phyloP scores from a whole-genome alignment of 1,140 invertebrate species.

The Neodiprion fabricii region DNA sequence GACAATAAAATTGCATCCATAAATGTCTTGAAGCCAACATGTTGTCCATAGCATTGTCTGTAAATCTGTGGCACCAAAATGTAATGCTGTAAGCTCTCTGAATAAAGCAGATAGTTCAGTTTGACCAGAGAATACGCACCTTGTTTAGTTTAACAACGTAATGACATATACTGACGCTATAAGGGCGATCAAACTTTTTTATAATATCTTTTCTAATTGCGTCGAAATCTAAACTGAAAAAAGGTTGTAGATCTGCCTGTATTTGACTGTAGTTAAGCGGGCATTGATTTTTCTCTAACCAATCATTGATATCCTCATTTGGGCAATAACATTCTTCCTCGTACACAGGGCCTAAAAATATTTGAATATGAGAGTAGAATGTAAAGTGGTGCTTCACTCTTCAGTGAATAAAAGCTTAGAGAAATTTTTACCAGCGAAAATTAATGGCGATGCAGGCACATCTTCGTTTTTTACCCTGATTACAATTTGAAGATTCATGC shows the following conservation, averaged over 20 bases:
- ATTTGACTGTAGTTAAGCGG: slow-evolving; percentile 74
- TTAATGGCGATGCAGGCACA: slow-evolving; percentile 73
- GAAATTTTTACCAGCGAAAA: slow-evolving; percentile 64
- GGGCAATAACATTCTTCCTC: slow-evolving; percentile 90
- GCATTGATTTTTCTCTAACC: slow-evolving; percentile 77
- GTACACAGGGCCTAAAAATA: slow-evolving; percentile 71
- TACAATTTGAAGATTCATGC: slow-evolving; percentile 73
- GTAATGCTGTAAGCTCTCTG: slow-evolving; percentile 19
- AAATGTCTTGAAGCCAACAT: slow-evolving; percentile 97
- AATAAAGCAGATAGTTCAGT: slow-evolving; percentile 21
- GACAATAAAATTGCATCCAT: slow-evolving; percentile 88
- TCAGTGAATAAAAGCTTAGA: background rate
- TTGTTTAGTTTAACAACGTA: slow-evolving; percentile 88
- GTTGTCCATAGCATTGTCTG: slow-evolving; percentile 89
- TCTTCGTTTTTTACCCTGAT: slow-evolving; percentile 73
- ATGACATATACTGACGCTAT: slow-evolving; percentile 87
- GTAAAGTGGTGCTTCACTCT: slow-evolving; percentile 16
- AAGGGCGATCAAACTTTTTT: slow-evolving; percentile 72
- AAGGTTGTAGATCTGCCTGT: slow-evolving; percentile 73
- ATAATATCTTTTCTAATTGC: slow-evolving; percentile 69
- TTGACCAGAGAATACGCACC: slow-evolving; percentile 53
- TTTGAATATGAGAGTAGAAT: slow-evolving; percentile 26
- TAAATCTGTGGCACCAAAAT: slow-evolving; percentile 67
- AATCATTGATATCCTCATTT: slow-evolving; percentile 66
- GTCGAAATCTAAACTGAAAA: slow-evolving; percentile 77